phyloP scores from a whole-genome alignment of 2,888 invertebrate genomes.

The Parasteatoda lunata region DNA sequence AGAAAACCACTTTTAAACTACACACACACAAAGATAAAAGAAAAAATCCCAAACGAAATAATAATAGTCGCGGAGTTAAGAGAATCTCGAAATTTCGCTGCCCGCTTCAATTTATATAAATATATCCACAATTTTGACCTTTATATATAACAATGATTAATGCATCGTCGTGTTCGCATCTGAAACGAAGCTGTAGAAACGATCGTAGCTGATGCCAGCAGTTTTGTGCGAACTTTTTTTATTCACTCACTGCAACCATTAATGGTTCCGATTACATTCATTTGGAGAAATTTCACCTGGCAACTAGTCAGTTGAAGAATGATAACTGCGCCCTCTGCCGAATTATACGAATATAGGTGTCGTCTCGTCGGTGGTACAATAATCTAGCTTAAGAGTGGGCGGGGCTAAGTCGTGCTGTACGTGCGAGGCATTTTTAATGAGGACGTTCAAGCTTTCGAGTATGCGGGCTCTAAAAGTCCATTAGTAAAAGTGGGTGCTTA shows the following conservation, averaged over 20 bases:
- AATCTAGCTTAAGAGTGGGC: conserved; percentile 63
- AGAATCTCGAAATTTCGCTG: conserved; percentile 25
- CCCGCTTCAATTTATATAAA: conserved; percentile 23
- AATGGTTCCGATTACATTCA: conserved; percentile 67
- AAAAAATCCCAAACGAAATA: conserved; percentile 33
- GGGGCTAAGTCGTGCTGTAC: conserved; percentile 66
- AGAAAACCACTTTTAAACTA: not conserved
- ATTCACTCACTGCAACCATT: conserved; percentile 7
- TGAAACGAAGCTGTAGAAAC: conserved; percentile 54
- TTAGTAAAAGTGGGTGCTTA: conserved; percentile 64
- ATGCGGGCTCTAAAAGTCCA: conserved; percentile 47
- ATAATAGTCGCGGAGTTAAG: conserved; percentile 38
- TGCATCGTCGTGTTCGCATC: conserved; percentile 55
- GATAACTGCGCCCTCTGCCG: conserved; percentile 49
- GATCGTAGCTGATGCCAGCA: not conserved
- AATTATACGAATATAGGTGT: conserved; percentile 53
- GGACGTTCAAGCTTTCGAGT: not conserved
- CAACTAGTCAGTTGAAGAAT: conserved; percentile 54
- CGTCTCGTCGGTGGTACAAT: conserved; percentile 37
- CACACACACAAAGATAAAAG: not conserved
- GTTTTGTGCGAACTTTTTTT: not conserved
- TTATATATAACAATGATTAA: conserved; percentile 66
- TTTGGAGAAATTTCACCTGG: conserved; percentile 65
- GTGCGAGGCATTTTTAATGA: conserved; percentile 64
- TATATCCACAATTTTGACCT: conserved; percentile 44